Evolutionary conservation across 2,113 vertebrate genomes (phyloP).

Genomic region (Oncorhynchus masou): DNA sequence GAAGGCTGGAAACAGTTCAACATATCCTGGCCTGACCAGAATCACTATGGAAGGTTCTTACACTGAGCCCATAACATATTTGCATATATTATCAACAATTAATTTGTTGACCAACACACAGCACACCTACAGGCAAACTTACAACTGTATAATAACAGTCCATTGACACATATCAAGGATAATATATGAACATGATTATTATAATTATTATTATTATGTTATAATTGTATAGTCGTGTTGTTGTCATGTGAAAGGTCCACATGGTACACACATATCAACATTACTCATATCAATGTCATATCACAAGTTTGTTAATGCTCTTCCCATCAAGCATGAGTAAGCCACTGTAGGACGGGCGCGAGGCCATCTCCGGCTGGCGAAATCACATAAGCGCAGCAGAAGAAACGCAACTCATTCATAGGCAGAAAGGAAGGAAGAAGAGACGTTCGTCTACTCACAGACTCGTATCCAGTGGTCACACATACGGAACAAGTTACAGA

Average conservation of each 20-base stretch:
- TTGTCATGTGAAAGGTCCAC: not conserved
- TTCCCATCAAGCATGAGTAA: conserved; percentile 57
- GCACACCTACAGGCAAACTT: too few relatives aligned
- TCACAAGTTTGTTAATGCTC: not conserved
- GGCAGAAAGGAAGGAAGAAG: not conserved
- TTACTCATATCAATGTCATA: too few relatives aligned
- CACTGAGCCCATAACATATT: conserved; percentile 17
- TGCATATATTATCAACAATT: not conserved
- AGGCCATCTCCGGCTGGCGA: not conserved
- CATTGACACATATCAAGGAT: too few relatives aligned
- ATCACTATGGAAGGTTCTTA: not conserved
- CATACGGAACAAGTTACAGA: conserved; percentile 55
- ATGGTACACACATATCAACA: too few relatives aligned
- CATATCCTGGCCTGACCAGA: conserved; percentile 29
- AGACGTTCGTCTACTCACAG: conserved; percentile 59
- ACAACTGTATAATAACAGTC: too few relatives aligned
- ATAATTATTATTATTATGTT: not conserved
- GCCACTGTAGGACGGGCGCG: conserved; percentile 43
- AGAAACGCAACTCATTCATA: not conserved
- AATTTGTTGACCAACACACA: too few relatives aligned
- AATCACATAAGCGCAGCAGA: not conserved
- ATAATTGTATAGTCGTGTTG: not conserved
- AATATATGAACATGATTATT: not conserved
- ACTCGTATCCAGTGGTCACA: conserved; percentile 67
- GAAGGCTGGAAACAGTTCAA: conserved; percentile 38